phyloP scores from a whole-genome alignment of 2,113 vertebrate genomes.

The Aythya baeri region DNA sequence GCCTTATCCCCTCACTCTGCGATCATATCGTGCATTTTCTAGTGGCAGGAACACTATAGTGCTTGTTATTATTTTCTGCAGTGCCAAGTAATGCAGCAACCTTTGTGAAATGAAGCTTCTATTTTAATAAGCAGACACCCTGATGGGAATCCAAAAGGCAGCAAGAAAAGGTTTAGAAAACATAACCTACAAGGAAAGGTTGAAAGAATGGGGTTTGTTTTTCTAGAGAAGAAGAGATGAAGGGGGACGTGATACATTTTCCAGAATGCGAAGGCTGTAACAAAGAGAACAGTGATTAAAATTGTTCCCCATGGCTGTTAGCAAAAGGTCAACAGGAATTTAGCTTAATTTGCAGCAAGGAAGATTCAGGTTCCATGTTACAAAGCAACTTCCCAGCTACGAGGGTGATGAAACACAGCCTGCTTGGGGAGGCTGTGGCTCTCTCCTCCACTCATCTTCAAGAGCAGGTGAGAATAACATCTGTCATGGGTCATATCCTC shows the following conservation, averaged over 20 bases:
- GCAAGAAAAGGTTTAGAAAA: conserved; percentile 11
- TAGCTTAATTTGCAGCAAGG: conserved; percentile 24
- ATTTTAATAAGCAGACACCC: conserved; percentile 16
- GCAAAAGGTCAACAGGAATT: conserved; percentile 34
- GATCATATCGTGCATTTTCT: not conserved
- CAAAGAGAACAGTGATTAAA: conserved; percentile 20
- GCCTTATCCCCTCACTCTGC: not conserved
- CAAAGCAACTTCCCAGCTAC: not conserved
- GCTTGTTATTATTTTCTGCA: conserved; percentile 20
- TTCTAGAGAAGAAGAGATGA: not conserved
- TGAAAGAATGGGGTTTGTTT: not conserved
- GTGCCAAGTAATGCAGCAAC: not conserved
- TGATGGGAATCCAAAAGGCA: not conserved
- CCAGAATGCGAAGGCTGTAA: conserved; percentile 7
- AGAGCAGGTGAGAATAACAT: conserved; percentile 15
- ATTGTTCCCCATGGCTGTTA: not conserved
- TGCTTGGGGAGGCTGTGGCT: not conserved
- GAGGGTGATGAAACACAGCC: not conserved
- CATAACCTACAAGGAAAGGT: not conserved
- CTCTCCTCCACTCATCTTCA: fast-evolving
- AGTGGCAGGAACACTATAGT: not conserved
- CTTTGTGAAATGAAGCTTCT: conserved; percentile 5
- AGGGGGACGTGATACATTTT: not conserved
- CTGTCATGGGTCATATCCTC: not conserved
- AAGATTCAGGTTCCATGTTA: not conserved